These are phyloP conservation scores for Bombus sibiricus DNA, from an alignment of 1,140 invertebrate species.

Conservation along the genomic window DNA sequence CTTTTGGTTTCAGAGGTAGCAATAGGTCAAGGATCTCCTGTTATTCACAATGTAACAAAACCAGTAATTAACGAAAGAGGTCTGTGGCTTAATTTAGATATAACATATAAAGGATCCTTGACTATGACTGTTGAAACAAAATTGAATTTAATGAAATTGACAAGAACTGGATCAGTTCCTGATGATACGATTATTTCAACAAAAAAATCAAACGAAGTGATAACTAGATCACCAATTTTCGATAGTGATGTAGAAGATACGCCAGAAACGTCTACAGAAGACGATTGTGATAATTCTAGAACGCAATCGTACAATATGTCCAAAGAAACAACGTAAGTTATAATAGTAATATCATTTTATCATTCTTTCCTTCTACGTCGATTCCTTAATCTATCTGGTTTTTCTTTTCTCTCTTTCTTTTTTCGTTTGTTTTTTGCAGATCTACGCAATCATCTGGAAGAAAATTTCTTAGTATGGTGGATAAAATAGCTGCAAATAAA, in stretches of 20 bases:
- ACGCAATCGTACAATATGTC: slow-evolving; percentile 64
- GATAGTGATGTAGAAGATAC: slow-evolving; percentile 95
- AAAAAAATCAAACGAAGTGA: neutral
- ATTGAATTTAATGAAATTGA: slow-evolving; percentile 96
- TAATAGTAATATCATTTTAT: neutral
- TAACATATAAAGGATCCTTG: slow-evolving; percentile 94
- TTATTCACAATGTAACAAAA: slow-evolving; percentile 89
- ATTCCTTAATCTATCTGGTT: neutral
- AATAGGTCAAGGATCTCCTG: slow-evolving; percentile 89
- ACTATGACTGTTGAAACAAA: slow-evolving; percentile 97
- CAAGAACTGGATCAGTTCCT: slow-evolving; percentile 74
- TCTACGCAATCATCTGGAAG: slow-evolving; percentile 84
- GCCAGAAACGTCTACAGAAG: slow-evolving; percentile 95
- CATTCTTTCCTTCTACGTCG: too few species aligned
- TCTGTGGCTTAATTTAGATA: slow-evolving; percentile 95
- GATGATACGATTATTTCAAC: slow-evolving; percentile 59
- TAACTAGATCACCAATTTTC: slow-evolving; percentile 84
- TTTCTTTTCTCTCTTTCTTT: neutral
- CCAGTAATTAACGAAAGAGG: slow-evolving; percentile 93
- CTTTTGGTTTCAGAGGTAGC: slow-evolving; percentile 90
- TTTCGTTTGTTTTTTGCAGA: slow-evolving; percentile 62
- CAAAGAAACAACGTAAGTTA: slow-evolving; percentile 77
- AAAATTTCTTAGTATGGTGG: slow-evolving; percentile 93
- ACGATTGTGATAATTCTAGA: slow-evolving; percentile 84
- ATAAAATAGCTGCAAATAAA: slow-evolving; percentile 94